These are phyloP conservation scores for Danaus melanippus DNA, from an alignment of 1,140 invertebrate species.

Conservation along the genomic window DNA sequence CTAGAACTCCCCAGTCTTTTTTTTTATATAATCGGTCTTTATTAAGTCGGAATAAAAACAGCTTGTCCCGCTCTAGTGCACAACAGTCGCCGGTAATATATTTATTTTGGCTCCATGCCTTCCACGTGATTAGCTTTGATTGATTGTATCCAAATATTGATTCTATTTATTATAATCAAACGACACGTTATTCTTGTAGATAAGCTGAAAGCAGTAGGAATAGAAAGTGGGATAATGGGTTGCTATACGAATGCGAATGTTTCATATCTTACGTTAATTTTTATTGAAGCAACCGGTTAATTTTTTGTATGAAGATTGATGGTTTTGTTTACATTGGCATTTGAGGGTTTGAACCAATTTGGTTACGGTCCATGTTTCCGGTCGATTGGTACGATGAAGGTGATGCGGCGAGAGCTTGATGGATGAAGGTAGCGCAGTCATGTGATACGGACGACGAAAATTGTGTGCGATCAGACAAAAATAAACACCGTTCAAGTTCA, in stretches of 20 bases:
- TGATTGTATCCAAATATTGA: constrained; percentile 70
- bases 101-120: constrained; percentile 68
- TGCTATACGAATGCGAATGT: no score
- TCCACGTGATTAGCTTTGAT: constrained; percentile 70
- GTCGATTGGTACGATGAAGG: constrained; percentile 59
- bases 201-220: no score
- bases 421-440: constrained; percentile 60
- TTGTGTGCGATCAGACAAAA: constrained; percentile 28
- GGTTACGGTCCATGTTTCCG: constrained; percentile 44
- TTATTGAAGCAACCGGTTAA: constrained; percentile 8
- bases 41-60: constrained; percentile 51
- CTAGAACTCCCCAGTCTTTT: constrained; percentile 42
- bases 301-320: constrained; percentile 32
- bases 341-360: constrained; percentile 34
- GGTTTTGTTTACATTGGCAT: constrained; percentile 34
- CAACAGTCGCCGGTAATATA: constrained; percentile 56
- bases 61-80: constrained; percentile 38
- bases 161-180: constrained; percentile 48
- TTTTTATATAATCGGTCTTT: constrained; percentile 55
- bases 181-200: no score
- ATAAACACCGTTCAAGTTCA: constrained; percentile 1
- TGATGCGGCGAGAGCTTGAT: constrained; percentile 65
- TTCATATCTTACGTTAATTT: constrained; percentile 3
- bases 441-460: constrained; percentile 48
- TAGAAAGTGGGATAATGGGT: no score